Evolutionary conservation across 2,888 invertebrate genomes (phyloP), one percentile per base, ranked within the genome.

Genomic region (Drosophila kambysellisi): DNA sequence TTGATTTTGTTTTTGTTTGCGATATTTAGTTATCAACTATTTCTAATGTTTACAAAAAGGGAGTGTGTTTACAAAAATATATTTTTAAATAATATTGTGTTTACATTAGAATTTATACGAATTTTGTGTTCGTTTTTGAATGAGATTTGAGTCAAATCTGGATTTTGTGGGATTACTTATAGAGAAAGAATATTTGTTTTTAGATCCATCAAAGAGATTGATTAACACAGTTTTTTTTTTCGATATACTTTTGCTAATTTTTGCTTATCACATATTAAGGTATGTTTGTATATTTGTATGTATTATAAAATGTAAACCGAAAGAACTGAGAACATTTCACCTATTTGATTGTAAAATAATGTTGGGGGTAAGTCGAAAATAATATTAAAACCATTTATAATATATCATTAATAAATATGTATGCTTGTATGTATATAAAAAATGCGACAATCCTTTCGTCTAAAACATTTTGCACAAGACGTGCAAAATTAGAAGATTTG

Each of bases 391-490:
- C 35, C 33, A 30, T 60, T 51, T 52, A 70, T 43, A 48, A 54
- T 58, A 59, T 66, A 74, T 73, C 56, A 62, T 61, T 68, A 66
- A 70, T 56, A 50, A 64, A 52, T 74, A 69, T 52, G 48, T 70
- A 30, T 70, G 69, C 62, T 57, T 54, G 65, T 65, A 56, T 78
- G 70, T 58, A 81, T 76, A 83, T 82, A 82, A 88, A 86, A 85
- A 88, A 89, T 88, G 90, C 87, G 79, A 76, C 85, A 92, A 87
- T 91, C 91, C 91, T 91, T 92, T 91, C 91, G 91, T 90, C 91
- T 91, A 91, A 91, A 91, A 91, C 80, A 77, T 82, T 81, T 83
- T 74, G 67, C 83, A 81, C 60, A 81, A 68, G 70, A 41, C 67
- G 57, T 81, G 57, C 65, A 76, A 83, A 69, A 83, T 81, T 73